phyloP scores from a whole-genome alignment of 2,888 invertebrate species.

The Limnephilus lunatus region DNA sequence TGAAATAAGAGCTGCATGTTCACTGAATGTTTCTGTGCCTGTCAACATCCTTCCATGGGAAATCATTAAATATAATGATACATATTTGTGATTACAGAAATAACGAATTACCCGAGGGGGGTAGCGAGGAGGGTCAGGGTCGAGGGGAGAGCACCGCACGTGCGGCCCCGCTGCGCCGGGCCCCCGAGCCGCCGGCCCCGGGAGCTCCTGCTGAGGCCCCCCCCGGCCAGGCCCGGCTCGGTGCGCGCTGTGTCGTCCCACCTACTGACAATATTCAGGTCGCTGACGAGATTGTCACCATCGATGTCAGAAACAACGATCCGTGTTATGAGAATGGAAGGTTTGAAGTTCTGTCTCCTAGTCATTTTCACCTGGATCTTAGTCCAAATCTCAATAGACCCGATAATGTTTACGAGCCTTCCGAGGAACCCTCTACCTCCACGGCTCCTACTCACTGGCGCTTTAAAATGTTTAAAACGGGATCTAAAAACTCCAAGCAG shows the following conservation, averaged over 20 bases:
- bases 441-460: slow-evolving; percentile 66
- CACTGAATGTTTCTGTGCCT: not conserved
- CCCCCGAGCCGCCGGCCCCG: not conserved
- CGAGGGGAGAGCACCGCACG: slow-evolving; percentile 34
- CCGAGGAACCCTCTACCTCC: slow-evolving; percentile 68
- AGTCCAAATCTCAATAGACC: slow-evolving; percentile 71
- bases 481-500: slow-evolving; percentile 63
- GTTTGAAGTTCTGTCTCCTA: slow-evolving; percentile 59
- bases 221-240: not conserved
- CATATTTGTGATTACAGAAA: slow-evolving; percentile 24
- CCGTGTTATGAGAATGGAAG: slow-evolving; percentile 61
- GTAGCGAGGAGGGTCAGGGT: slow-evolving; percentile 51
- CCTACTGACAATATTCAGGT: slow-evolving; percentile 24
- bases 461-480: slow-evolving; percentile 66
- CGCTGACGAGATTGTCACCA: slow-evolving; percentile 47
- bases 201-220: not conserved
- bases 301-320: slow-evolving; percentile 66
- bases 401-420: slow-evolving; percentile 72
- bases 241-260: not conserved
- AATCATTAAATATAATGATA: not conserved
- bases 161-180: not conserved
- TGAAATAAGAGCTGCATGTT: not conserved
- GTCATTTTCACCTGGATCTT: slow-evolving; percentile 69
- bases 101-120: slow-evolving; percentile 46
- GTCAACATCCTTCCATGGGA: not conserved